Conservation (phyloP, 2,888 invertebrate genomes). For the Onchidella celtica region DNA sequence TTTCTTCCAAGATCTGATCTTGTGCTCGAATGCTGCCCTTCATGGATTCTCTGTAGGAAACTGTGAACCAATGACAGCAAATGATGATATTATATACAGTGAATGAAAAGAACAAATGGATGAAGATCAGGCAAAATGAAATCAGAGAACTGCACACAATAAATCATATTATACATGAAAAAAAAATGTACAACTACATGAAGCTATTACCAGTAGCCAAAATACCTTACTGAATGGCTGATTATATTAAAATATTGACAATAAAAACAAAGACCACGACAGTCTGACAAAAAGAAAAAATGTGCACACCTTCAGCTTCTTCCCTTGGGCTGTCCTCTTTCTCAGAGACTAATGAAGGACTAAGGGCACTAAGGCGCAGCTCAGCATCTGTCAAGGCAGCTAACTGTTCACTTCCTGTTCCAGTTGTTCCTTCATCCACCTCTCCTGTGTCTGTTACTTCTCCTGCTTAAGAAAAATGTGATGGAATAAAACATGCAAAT, state of each 20-base stretch:
- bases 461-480: not conserved
- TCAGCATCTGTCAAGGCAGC: constrained; percentile 4
- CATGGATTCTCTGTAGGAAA: constrained; percentile 8
- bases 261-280: too few species aligned
- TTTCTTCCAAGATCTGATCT: constrained; percentile 18
- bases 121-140: not conserved
- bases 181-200: too few species aligned
- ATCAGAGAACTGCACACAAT: not conserved
- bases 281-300: too few species aligned
- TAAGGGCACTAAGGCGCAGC: not conserved
- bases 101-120: not conserved
- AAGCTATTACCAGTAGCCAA: too few species aligned
- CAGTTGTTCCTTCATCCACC: not conserved
- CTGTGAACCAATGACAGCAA: not conserved
- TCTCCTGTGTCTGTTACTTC: constrained; percentile 3
- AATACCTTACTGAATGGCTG: too few species aligned
- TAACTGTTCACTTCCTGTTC: not conserved
- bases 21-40: not conserved
- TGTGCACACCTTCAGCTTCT: too few species aligned
- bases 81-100: too few species aligned
- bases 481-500: not conserved
- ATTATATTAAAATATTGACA: too few species aligned
- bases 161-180: not conserved
- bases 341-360: constrained; percentile 1
- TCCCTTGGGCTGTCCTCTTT: constrained; percentile 16